These are phyloP conservation scores for Philopotamus ludificatus DNA, from an alignment of 1,140 invertebrate species.

Conservation along the genomic window DNA sequence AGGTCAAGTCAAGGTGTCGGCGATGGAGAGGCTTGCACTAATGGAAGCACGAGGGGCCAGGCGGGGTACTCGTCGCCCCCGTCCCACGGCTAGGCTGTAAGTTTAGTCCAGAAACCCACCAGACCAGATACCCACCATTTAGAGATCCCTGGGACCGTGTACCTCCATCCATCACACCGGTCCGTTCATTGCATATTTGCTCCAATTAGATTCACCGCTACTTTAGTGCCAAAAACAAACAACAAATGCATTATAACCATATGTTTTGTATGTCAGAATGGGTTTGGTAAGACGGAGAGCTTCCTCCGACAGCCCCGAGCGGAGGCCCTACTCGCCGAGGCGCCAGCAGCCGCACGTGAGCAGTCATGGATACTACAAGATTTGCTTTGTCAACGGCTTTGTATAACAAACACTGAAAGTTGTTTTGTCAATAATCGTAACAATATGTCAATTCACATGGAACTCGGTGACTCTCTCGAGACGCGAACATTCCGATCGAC, in stretches of 20 bases:
- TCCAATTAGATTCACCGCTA: background rate
- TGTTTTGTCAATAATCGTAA: constrained; percentile 7
- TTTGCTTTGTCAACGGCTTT: constrained; percentile 59
- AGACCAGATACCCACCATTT: constrained; percentile 12
- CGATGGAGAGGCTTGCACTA: constrained; percentile 58
- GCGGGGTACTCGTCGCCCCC: constrained; percentile 56
- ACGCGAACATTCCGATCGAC: too few relatives aligned
- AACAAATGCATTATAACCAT: background rate
- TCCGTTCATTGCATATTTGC: constrained; percentile 8
- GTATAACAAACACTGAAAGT: constrained; percentile 45
- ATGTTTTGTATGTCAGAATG: constrained; percentile 45
- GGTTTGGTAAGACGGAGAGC: constrained; percentile 54
- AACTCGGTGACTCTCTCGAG: background rate
- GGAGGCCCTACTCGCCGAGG: constrained; percentile 53
- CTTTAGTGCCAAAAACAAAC: background rate
- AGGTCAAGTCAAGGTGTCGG: constrained; percentile 46
- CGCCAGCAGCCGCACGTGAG: constrained; percentile 50
- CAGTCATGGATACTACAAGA: constrained; percentile 57
- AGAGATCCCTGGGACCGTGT: background rate
- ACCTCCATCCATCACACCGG: constrained; percentile 6
- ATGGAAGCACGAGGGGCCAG: constrained; percentile 56
- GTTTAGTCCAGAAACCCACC: constrained; percentile 13
- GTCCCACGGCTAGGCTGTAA: constrained; percentile 58
- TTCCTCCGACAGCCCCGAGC: constrained; percentile 56
- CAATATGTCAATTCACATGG: too few relatives aligned